phyloP scores from a whole-genome alignment of 1,140 invertebrate genomes.

The Panonychus citri region DNA sequence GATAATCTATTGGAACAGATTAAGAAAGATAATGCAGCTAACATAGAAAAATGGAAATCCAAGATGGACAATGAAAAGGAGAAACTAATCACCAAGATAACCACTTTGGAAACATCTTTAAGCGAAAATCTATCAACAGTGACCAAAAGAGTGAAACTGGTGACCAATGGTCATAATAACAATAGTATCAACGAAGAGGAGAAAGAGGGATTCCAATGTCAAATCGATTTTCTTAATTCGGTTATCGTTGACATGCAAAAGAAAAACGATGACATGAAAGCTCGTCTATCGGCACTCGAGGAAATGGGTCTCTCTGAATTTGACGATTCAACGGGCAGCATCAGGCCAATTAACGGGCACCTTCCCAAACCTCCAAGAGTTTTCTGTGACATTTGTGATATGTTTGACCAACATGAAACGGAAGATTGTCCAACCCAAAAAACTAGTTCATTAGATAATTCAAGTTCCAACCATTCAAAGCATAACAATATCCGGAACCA shows the following conservation, averaged over 20 bases:
- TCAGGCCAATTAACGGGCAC: not conserved
- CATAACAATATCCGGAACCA: constrained; percentile 27
- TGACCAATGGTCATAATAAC: not conserved
- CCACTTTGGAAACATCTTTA: constrained; percentile 5
- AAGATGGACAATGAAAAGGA: constrained; percentile 11
- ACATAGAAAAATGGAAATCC: constrained; percentile 1
- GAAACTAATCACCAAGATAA: constrained; percentile 7
- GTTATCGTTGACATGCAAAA: constrained; percentile 85
- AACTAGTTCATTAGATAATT: constrained; percentile 21
- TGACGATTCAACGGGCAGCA: not conserved
- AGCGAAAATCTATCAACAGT: constrained; percentile 2
- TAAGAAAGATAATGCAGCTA: not conserved
- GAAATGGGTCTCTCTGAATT: constrained; percentile 30
- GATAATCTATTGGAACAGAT: not conserved
- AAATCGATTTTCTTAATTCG: constrained; percentile 79
- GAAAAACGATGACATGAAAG: constrained; percentile 60
- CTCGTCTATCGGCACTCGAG: constrained; percentile 52
- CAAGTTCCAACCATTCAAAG: constrained; percentile 19
- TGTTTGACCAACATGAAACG: constrained; percentile 85
- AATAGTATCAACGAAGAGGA: constrained; percentile 27
- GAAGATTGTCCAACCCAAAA: constrained; percentile 78
- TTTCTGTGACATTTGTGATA: constrained; percentile 93
- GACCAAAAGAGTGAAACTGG: not conserved
- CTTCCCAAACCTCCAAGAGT: constrained; percentile 38
- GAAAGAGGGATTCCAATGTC: constrained; percentile 37